Percentiles rank a stretch among this genome's conserved stretches.
These are phyloP conservation scores for Thelaira solivaga DNA, from an alignment of 2,888 invertebrate species.

Conservation along the genomic window DNA sequence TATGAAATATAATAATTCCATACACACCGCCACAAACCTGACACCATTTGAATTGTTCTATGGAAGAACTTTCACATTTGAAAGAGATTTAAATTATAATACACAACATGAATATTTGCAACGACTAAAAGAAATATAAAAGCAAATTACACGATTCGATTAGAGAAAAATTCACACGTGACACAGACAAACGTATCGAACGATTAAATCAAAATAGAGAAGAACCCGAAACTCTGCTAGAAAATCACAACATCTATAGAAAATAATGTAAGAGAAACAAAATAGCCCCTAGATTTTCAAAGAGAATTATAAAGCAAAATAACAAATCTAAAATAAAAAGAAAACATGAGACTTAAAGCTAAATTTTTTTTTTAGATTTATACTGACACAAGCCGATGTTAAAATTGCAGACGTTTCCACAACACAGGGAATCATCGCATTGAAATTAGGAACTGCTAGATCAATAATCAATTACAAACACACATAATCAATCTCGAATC, in stretches of 20 bases:
- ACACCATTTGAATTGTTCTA: conserved; percentile 45
- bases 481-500: too few relatives aligned
- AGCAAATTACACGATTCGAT: not conserved
- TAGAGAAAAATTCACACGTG: not conserved
- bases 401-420: too few relatives aligned
- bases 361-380: too few relatives aligned
- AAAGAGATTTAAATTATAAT: not conserved
- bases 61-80: not conserved
- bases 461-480: too few relatives aligned
- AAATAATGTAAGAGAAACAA: conserved; percentile 30
- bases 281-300: conserved; percentile 17
- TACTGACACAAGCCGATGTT: too few relatives aligned
- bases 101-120: not conserved
- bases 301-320: conserved; percentile 10
- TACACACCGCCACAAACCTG: conserved; percentile 41
- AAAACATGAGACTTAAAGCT: too few relatives aligned
- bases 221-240: not conserved
- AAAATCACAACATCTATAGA: conserved; percentile 4
- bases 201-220: not conserved
- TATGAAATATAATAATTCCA: conserved; percentile 44
- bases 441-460: too few relatives aligned
- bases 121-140: not conserved
- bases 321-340: too few relatives aligned
- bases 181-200: not conserved
- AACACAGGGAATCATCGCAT: too few relatives aligned